Percentiles rank a stretch among this genome's conserved stretches.
These are phyloP conservation scores for Glossosoma conforme DNA, from an alignment of 1,140 invertebrate genomes.

Conservation along the genomic window DNA sequence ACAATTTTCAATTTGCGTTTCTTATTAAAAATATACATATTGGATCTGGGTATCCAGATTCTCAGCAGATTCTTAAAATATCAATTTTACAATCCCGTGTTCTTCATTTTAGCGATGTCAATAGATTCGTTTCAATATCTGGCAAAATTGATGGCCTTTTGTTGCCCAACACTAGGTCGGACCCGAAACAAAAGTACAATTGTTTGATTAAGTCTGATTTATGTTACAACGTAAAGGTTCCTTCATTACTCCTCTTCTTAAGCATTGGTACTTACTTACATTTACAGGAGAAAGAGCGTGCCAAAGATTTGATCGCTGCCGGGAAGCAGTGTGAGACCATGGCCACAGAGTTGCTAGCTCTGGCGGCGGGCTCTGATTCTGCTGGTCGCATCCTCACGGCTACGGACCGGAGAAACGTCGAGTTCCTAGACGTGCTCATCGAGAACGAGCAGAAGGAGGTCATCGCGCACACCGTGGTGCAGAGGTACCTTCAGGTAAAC, in stretches of 20 bases:
- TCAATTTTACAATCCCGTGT: too few species aligned
- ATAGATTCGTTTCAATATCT: too few species aligned
- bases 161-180: too few species aligned
- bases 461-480: conserved; percentile 83
- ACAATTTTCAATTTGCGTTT: too few species aligned
- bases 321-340: conserved; percentile 95
- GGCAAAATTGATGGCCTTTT: too few species aligned
- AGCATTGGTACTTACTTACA: conserved; percentile 6
- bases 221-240: too few species aligned
- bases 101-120: too few species aligned
- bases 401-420: conserved; percentile 84
- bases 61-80: too few species aligned
- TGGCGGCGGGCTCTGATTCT: conserved; percentile 90
- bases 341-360: conserved; percentile 91
- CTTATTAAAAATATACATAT: too few species aligned
- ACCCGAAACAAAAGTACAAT: too few species aligned
- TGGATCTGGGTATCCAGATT: too few species aligned
- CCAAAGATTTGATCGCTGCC: conserved; percentile 91
- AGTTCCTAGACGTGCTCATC: conserved; percentile 95
- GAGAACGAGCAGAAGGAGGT: conserved; percentile 99
- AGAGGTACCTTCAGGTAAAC: conserved; percentile 77
- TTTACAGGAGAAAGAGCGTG: conserved; percentile 88
- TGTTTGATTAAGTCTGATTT: too few species aligned
- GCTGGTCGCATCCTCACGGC: conserved; percentile 88
- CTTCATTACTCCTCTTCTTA: background rate